Base-by-base conservation (phyloP, 2,797 vertebrate genomes). In the Nannoperca australis region DNA sequence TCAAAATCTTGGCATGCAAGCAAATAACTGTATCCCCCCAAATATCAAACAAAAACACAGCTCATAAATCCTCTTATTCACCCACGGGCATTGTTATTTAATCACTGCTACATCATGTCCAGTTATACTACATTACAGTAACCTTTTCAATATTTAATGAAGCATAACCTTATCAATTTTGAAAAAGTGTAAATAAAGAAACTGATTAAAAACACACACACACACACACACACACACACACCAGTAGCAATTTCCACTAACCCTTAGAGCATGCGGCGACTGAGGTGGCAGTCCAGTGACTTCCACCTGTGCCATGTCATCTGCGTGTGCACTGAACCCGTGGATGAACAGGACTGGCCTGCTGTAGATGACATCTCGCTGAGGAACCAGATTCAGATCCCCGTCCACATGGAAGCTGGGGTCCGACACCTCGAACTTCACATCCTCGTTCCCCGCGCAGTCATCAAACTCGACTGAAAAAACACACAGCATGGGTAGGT, bases 401-500 rank as follows among this genome's bases (percentile, higher is more conserved):
- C 50, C 69, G 15, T 97, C 96, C 92, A 99, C 96, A n/a, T 76
- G 86, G 82, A 99, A 98, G 91, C 93, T 90, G 7, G 97, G 96
- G 76, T 97, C 96, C 6, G 98, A 98, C 83, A 98, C 96, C 66
- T 96, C 93, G 24, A 98, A 99, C 59, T 88, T 93, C 84, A 97
- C 88, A 1, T 93, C 93, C 68, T 95, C 82, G 40, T 98, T 99
- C 24, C 96, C 97, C 17, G 94, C 92, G 83, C 98, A 99, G 94
- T 99, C 98, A 38, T 96, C 96, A 82, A 99, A 99, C 87, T 93
- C 90, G 86, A 99, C 98, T 99, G 93, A 91, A 87, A 76, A 70
- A 69, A 68, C 53, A 78, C 27, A 89, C 6, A 73, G 24, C 78
- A 44, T 4, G 0, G 32, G 22, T 3, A 7, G 24, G 38, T 42